Conservation (phyloP, 2,888 invertebrate species). For the Drosophila emarginata region DNA sequence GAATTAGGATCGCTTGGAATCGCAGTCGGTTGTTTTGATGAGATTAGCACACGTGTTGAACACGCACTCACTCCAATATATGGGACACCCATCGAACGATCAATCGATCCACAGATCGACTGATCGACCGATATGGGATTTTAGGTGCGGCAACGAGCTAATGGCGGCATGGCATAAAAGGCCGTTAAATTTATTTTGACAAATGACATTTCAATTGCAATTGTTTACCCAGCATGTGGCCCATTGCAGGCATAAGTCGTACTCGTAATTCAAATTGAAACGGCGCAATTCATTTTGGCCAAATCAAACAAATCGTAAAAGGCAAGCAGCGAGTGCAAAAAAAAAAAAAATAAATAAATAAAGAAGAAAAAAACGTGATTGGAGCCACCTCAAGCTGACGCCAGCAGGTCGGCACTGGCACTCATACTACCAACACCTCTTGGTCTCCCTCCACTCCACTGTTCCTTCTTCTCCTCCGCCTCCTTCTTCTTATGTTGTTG, state of each 20-base stretch:
- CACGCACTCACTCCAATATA: conserved; percentile 60
- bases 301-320: conserved; percentile 77
- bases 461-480: background rate
- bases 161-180: conserved; percentile 58
- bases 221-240: conserved; percentile 60
- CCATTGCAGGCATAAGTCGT: conserved; percentile 32
- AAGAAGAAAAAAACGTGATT: conserved; percentile 65
- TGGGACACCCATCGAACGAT: conserved; percentile 14
- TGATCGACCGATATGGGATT: conserved; percentile 21
- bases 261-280: conserved; percentile 72
- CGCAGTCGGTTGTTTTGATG: conserved; percentile 56
- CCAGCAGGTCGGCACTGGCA: conserved; percentile 48
- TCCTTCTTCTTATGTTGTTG: conserved; percentile 25
- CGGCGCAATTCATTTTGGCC: conserved; percentile 74
- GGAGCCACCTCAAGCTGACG: conserved; percentile 71
- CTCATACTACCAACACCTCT: conserved; percentile 6
- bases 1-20: conserved; percentile 15
- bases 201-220: conserved; percentile 80
- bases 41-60: conserved; percentile 81
- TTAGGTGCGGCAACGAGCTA: conserved; percentile 30
- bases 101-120: conserved; percentile 5
- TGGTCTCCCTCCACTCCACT: background rate
- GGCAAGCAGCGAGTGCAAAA: conserved; percentile 52
- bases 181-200: conserved; percentile 79
- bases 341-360: conserved; percentile 8